Evolutionary conservation across 2,888 invertebrate genomes (phyloP).

Genomic region (Phalera bucephala): DNA sequence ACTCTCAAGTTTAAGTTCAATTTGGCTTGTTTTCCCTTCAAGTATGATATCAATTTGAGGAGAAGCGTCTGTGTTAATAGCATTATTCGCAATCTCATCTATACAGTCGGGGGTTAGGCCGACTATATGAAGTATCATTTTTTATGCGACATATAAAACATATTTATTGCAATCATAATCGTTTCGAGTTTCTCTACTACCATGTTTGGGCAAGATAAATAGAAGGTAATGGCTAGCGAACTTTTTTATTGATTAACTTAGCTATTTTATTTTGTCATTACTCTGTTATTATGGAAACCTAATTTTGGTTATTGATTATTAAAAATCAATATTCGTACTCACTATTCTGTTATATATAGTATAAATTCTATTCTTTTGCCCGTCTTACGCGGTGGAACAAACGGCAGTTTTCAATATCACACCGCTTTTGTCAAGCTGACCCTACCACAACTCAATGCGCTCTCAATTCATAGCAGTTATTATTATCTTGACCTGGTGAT

Average conservation of each 20-base stretch:
- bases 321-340: not conserved
- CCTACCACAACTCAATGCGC: constrained; percentile 79
- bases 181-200: constrained; percentile 69
- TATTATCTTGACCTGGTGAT: constrained; percentile 82
- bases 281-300: constrained; percentile 17
- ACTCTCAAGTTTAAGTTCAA: constrained; percentile 31
- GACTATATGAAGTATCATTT: constrained; percentile 76
- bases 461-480: constrained; percentile 81
- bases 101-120: constrained; percentile 80
- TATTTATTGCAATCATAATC: constrained; percentile 82
- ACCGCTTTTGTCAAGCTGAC: constrained; percentile 72
- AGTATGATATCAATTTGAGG: constrained; percentile 81
- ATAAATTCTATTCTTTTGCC: no score
- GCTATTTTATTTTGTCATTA: constrained; percentile 31
- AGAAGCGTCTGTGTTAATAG: constrained; percentile 84
- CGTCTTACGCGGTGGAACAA: no score
- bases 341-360: no score
- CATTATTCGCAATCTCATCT: constrained; percentile 83
- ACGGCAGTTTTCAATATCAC: constrained; percentile 63
- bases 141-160: constrained; percentile 83
- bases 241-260: constrained; percentile 45
- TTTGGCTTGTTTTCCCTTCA: constrained; percentile 35
- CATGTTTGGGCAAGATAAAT: constrained; percentile 71
- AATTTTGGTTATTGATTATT: constrained; percentile 1
- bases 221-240: constrained; percentile 55